These are phyloP conservation scores for Rhagonycha fulva DNA, from an alignment of 2,888 invertebrate genomes.

Conservation along the genomic window DNA sequence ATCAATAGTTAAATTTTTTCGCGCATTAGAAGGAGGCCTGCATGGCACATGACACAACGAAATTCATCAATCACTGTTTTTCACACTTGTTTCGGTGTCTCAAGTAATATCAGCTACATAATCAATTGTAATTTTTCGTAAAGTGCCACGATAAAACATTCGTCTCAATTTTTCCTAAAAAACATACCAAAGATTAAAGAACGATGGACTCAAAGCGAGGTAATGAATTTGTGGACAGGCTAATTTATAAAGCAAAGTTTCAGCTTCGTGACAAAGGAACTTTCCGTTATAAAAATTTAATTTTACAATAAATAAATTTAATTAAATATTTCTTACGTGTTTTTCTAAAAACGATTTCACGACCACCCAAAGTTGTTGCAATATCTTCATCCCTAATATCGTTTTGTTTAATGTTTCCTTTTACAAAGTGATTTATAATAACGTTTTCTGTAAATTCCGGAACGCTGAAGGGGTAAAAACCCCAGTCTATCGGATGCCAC, in stretches of 20 bases:
- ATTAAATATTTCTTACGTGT: constrained; percentile 56
- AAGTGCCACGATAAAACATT: neutral
- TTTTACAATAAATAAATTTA: neutral
- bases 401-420: constrained; percentile 61
- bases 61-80: neutral
- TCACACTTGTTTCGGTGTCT: neutral
- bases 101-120: neutral
- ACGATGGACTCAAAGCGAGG: neutral
- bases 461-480: constrained; percentile 70
- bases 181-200: neutral
- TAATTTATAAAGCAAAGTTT: neutral
- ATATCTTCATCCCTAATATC: constrained; percentile 61
- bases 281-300: neutral
- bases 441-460: constrained; percentile 67
- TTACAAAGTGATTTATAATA: constrained; percentile 65
- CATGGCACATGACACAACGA: neutral
- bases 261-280: neutral
- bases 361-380: constrained; percentile 63
- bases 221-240: neutral
- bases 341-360: constrained; percentile 61
- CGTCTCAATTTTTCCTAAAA: neutral
- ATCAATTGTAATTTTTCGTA: neutral
- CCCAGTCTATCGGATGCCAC: constrained; percentile 73
- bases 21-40: neutral
- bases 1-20: neutral